These are phyloP conservation scores for Alca torda DNA, from an alignment of 2,797 vertebrate species.

Conservation along the genomic window DNA sequence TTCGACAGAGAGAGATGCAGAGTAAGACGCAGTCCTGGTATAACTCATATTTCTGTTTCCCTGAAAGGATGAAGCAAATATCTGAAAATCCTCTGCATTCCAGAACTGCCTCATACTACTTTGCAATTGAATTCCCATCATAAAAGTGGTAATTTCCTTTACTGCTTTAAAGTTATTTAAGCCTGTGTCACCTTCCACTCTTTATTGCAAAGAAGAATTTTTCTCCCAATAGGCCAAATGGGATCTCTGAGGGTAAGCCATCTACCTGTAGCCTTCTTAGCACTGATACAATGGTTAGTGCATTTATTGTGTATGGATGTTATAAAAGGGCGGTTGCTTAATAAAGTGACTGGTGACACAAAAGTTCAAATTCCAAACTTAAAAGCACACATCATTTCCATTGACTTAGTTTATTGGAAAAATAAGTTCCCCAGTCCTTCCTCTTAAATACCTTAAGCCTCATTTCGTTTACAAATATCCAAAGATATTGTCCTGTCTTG, in stretches of 20 bases:
- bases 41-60: background rate
- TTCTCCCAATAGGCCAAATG: background rate
- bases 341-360: background rate
- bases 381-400: background rate
- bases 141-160: background rate
- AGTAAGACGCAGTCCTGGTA: background rate
- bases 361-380: background rate
- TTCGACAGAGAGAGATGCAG: background rate
- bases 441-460: background rate
- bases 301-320: background rate
- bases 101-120: background rate
- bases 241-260: background rate
- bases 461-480: background rate
- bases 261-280: background rate
- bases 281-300: background rate
- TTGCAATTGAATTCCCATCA: background rate
- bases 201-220: background rate
- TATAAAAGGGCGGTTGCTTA: background rate
- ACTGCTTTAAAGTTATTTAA: conserved; percentile 2
- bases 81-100: background rate
- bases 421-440: background rate
- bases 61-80: background rate
- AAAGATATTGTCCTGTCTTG: background rate
- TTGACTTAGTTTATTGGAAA: background rate
- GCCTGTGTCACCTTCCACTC: background rate